A percentile compares a stretch with the other conserved stretches of the same genome.
These are phyloP conservation scores for Vulpes lagopus DNA, from an alignment of 2,113 vertebrate species.

Conservation along the genomic window DNA sequence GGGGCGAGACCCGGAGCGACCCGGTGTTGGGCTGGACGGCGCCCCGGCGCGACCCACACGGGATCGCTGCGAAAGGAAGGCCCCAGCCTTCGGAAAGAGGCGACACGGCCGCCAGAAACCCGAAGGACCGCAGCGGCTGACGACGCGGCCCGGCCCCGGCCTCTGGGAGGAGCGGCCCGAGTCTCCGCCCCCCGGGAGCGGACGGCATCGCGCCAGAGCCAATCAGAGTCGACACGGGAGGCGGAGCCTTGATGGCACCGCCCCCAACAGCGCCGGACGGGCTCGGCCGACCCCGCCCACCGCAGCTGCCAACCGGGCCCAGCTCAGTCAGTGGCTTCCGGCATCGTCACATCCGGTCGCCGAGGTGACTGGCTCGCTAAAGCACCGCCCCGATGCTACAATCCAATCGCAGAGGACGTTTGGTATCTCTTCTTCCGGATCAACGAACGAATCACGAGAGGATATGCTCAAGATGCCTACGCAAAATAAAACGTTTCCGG, in stretches of 20 bases:
- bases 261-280: accelerated
- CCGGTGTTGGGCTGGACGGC: neutral
- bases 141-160: accelerated
- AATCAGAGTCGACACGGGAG: neutral
- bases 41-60: neutral
- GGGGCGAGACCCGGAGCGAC: neutral
- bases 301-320: accelerated
- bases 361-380: conserved; percentile 46
- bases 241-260: neutral
- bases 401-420: conserved; percentile 55
- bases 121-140: neutral
- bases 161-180: neutral
- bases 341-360: neutral
- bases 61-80: neutral
- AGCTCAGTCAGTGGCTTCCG: neutral
- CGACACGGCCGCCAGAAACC: neutral
- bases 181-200: neutral
- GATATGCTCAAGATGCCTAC: conserved; percentile 50
- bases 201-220: neutral
- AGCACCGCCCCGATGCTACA: conserved; percentile 32
- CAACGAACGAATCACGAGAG: conserved; percentile 47
- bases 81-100: neutral
- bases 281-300: conserved; percentile 20
- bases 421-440: conserved; percentile 77
- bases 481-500: conserved; percentile 76